Evolutionary conservation across 53 echinoderm and acorn worm genomes (phyloP).

Genomic region (Holothuria leucospilota): DNA sequence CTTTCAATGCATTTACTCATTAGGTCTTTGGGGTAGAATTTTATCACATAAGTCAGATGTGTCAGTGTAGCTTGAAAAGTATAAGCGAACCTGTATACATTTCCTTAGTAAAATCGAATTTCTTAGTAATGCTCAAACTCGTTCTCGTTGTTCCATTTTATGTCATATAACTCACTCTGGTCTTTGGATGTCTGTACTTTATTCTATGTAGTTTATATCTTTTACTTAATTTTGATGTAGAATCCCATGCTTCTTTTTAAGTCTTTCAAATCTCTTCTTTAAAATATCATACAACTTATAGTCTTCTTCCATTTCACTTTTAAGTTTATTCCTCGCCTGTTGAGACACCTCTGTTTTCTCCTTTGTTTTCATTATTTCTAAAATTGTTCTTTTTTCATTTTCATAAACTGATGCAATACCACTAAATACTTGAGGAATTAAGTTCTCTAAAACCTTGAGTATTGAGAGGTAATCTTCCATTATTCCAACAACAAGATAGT

Average conservation of each 20-base stretch:
- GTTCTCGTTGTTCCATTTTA: no score
- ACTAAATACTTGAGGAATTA: conserved; percentile 8
- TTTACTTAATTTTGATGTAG: no score
- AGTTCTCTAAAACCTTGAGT: conserved; percentile 1
- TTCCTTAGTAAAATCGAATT: no score
- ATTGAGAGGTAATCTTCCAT: conserved; percentile 17
- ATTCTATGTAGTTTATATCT: no score
- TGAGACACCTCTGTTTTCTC: neutral
- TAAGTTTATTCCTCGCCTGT: conserved; percentile 4
- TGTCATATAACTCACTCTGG: no score
- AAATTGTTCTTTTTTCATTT: neutral
- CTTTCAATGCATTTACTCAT: no score
- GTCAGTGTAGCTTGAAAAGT: no score
- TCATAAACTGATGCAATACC: neutral
- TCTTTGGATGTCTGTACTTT: no score
- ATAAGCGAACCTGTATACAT: no score
- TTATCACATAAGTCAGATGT: no score
- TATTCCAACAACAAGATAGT: conserved; percentile 12
- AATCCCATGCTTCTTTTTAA: neutral
- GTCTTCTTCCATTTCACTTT: neutral
- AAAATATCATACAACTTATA: conserved; percentile 19
- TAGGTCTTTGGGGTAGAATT: no score
- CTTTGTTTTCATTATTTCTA: neutral
- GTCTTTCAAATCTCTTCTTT: neutral
- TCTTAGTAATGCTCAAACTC: no score